Conservation (phyloP, 2,797 vertebrate genomes). For the Anabas testudineus region DNA sequence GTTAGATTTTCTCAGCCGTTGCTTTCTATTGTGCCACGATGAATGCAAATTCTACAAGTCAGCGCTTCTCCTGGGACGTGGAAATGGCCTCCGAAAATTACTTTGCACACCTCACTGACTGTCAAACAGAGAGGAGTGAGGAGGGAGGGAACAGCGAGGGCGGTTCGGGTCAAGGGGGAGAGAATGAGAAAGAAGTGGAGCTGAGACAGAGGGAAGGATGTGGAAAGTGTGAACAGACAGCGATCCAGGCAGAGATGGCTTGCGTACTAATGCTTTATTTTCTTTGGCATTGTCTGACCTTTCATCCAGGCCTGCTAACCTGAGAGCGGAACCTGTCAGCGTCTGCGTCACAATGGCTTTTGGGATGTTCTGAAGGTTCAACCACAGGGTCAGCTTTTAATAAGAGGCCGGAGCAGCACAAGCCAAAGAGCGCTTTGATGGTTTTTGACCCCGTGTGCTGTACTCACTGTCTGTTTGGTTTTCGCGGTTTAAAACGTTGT, state of each 20-base stretch:
- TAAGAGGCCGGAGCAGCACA: conserved; percentile 14
- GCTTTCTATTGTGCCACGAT: conserved; percentile 39
- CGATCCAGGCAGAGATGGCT: conserved; percentile 1
- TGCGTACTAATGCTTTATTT: conserved; percentile 4
- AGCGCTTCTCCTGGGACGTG: conserved; percentile 14
- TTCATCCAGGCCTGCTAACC: conserved; percentile 12
- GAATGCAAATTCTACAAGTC: conserved; percentile 57
- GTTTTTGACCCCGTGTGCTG: conserved; percentile 2
- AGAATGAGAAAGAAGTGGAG: background rate
- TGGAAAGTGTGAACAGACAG: conserved; percentile 1
- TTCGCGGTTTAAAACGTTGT: conserved; percentile 1
- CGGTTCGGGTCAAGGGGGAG: background rate
- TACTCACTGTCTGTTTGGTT: conserved; percentile 16
- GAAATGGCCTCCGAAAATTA: conserved; percentile 58
- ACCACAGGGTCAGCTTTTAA: conserved; percentile 27
- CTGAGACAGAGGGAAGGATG: background rate
- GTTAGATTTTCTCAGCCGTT: conserved; percentile 41
- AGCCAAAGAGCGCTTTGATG: conserved; percentile 4
- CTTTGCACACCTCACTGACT: conserved; percentile 61
- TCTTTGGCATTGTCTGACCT: conserved; percentile 21
- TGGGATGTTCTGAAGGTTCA: conserved; percentile 14
- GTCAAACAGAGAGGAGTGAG: conserved; percentile 13
- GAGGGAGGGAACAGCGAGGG: background rate
- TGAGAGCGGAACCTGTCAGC: conserved; percentile 19
- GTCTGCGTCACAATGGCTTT: conserved; percentile 44